Evolutionary conservation across 2,797 vertebrate species (phyloP), one percentile per base, ranked within the genome.

Genomic region (Acanthurus leucopareius): DNA sequence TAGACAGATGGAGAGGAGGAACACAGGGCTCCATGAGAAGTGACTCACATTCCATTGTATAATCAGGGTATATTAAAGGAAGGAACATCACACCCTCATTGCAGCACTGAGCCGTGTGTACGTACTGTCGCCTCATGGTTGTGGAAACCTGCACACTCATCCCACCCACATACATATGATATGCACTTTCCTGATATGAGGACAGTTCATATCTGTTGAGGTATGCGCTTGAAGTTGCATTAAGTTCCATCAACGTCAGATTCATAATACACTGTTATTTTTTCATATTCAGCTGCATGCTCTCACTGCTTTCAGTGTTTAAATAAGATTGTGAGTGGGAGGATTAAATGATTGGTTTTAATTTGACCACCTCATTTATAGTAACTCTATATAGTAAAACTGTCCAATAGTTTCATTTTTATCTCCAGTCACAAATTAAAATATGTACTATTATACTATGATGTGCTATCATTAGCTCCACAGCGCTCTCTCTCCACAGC

Each of bases 81-180:
- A 89, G 88, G 93, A 94, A 94, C 93, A 95, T 95, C 93, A 85
- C 94, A 95, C 94, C 91, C 92, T 94, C 89, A 77, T 87, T 89
- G 84, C 92, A 90, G 88, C 85, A 90, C 83, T 86, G 86, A 91
- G 72, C 77, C 59, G 79, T 78, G 87, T 87, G 83, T 56, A 67
- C 79, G 83, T 56, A 67, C 79, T 78, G 84, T 77, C 75, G 77
- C 78, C 84, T 85, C 71, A 77, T 78, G 77, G 73, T 84, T 65
- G 75, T 82, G 63, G 69, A 81, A 80, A 86, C 70, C 77, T 69
- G 77, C 64, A 72, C 51, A 45, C 64, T 70, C 78, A 75, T 86
- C 66, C 77, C 82, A 67, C 75, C 67, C 64, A 47, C 54, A 48
- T 68, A 22, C 32, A 76, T 52, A 68, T 51, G 22, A 69, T 32